phyloP scores from a whole-genome alignment of 1,140 invertebrate genomes.

The Chironomus striatipennis region DNA sequence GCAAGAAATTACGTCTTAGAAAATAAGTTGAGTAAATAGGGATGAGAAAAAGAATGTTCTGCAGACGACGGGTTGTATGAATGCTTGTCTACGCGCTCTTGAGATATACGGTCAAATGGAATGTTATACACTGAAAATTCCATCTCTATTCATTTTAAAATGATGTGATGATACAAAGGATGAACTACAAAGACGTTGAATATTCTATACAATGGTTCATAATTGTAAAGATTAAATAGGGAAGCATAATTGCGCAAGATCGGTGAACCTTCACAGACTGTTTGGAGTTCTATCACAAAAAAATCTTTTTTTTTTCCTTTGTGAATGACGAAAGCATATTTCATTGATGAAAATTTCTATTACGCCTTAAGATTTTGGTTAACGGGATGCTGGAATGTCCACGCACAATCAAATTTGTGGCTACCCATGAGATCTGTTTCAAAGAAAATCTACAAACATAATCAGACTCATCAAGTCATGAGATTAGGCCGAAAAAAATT shows the following conservation, averaged over 20 bases:
- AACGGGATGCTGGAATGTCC: too few species aligned
- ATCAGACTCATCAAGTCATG: too few species aligned
- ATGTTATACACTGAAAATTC: too few species aligned
- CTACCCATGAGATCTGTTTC: too few species aligned
- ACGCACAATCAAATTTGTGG: too few species aligned
- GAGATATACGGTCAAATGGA: not conserved
- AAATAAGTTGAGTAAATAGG: not conserved
- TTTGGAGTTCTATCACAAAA: not conserved
- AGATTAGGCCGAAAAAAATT: too few species aligned
- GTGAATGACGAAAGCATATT: constrained; percentile 17
- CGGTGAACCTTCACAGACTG: not conserved
- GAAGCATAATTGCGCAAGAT: constrained; percentile 16
- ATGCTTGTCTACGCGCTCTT: not conserved
- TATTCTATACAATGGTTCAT: too few species aligned
- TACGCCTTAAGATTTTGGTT: not conserved
- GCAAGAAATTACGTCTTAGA: constrained; percentile 16
- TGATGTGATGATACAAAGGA: too few species aligned
- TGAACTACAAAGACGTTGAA: too few species aligned
- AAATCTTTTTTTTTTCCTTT: not conserved
- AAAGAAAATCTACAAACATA: too few species aligned
- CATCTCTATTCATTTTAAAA: too few species aligned
- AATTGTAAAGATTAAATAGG: not conserved
- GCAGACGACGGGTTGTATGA: not conserved
- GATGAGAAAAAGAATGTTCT: not conserved
- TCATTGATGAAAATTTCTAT: not conserved